phyloP scores from a whole-genome alignment of 2,113 vertebrate species.

The Macrotis lagotis region DNA sequence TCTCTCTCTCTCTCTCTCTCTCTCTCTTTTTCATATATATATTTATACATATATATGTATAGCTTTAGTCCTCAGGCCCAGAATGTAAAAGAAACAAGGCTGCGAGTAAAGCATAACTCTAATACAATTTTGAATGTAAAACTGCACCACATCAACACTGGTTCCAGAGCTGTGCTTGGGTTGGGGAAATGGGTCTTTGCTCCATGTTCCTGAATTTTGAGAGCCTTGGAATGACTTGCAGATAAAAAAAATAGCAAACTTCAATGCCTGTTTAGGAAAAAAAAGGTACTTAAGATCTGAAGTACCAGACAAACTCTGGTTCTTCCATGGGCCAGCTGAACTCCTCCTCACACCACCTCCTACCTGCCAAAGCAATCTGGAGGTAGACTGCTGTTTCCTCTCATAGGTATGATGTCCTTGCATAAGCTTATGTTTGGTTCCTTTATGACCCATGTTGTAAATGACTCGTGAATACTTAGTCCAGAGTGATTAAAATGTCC shows the following conservation, averaged over 20 bases:
- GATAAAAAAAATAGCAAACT: background rate
- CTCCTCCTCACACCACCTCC: background rate
- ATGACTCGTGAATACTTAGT: no score
- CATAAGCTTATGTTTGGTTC: background rate
- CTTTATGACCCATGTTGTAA: no score
- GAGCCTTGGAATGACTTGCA: background rate
- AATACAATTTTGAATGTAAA: background rate
- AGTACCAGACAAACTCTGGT: background rate
- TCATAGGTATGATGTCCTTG: background rate
- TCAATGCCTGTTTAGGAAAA: background rate
- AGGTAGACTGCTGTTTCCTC: background rate
- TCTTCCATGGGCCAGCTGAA: background rate
- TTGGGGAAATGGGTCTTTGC: background rate
- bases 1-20: no score
- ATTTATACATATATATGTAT: no score
- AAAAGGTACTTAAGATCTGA: background rate
- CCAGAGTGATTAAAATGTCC: no score
- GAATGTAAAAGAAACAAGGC: background rate
- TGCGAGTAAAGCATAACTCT: background rate
- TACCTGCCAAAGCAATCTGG: background rate
- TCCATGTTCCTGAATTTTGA: background rate
- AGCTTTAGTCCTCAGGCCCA: background rate
- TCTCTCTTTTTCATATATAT: no score
- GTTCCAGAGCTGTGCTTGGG: background rate
- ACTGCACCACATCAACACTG: background rate